Conservation (phyloP, 2,113 vertebrate species). For the Hystrix brachyura region DNA sequence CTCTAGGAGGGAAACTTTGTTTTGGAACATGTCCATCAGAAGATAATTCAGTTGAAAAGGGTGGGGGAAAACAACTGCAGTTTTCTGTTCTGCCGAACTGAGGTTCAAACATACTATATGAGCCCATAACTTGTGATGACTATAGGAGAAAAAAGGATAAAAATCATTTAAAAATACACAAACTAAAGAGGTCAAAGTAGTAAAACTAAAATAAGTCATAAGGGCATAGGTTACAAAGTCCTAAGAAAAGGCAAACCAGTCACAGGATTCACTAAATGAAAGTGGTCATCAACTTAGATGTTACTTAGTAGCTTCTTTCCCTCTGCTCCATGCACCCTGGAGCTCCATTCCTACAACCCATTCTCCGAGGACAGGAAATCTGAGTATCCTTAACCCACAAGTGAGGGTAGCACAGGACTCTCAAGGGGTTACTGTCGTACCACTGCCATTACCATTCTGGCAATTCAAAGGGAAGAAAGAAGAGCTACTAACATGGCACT, state of each 20-base stretch:
- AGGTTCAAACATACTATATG: conserved; percentile 85
- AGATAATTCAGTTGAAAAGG: conserved; percentile 79
- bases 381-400: neutral
- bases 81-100: conserved; percentile 73
- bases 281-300: neutral
- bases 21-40: conserved; percentile 72
- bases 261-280: neutral
- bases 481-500: neutral
- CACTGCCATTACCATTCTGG: neutral
- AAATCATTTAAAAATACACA: conserved; percentile 50
- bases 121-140: conserved; percentile 89
- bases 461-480: neutral
- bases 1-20: conserved; percentile 67
- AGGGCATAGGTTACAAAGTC: neutral
- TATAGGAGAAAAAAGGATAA: conserved; percentile 72
- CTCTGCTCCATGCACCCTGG: neutral
- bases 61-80: conserved; percentile 75
- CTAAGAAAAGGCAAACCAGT: neutral
- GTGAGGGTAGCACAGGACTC: neutral
- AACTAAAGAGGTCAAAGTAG: conserved; percentile 44
- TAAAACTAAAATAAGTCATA: conserved; percentile 51
- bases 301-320: neutral
- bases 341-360: neutral
- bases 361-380: neutral
- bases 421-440: neutral